phyloP scores from a whole-genome alignment of 2,797 vertebrate species.

The Phoeniculus purpureus region DNA sequence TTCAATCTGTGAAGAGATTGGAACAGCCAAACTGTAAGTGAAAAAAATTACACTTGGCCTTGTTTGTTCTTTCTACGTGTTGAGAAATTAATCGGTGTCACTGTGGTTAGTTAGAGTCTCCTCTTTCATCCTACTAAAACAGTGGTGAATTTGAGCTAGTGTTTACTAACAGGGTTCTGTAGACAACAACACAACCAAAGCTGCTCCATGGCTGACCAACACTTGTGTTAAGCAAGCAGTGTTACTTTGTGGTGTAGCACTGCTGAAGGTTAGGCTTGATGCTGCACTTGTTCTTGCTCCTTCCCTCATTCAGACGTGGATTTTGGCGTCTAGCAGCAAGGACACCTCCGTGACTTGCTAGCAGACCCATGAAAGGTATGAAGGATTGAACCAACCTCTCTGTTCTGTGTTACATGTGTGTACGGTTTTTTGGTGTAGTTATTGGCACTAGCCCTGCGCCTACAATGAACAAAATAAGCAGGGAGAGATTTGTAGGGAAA shows the following conservation, averaged over 20 bases:
- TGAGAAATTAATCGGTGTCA: constrained; percentile 1
- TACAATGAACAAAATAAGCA: not conserved
- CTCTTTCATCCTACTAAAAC: not conserved
- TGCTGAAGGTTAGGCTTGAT: not conserved
- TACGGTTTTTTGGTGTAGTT: not conserved
- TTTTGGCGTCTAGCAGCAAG: not conserved
- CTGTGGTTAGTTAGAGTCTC: not conserved
- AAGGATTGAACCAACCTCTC: not conserved
- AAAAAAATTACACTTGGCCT: not conserved
- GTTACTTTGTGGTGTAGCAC: not conserved
- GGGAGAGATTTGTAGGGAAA: not conserved
- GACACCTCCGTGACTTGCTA: not conserved
- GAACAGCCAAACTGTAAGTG: constrained; percentile 1
- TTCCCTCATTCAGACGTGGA: not conserved
- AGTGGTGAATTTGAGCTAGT: not conserved
- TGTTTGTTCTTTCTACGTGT: not conserved
- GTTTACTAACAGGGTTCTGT: not conserved
- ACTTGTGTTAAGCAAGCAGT: not conserved
- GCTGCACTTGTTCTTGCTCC: not conserved
- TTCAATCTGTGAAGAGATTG: not conserved
- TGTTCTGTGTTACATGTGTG: not conserved
- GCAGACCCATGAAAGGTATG: not conserved
- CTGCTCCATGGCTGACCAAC: not conserved
- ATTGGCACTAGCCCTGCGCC: not conserved
- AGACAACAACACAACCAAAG: not conserved